These are phyloP conservation scores for Lampris megalopsis DNA, from an alignment of 2,113 vertebrate species.

Conservation along the genomic window DNA sequence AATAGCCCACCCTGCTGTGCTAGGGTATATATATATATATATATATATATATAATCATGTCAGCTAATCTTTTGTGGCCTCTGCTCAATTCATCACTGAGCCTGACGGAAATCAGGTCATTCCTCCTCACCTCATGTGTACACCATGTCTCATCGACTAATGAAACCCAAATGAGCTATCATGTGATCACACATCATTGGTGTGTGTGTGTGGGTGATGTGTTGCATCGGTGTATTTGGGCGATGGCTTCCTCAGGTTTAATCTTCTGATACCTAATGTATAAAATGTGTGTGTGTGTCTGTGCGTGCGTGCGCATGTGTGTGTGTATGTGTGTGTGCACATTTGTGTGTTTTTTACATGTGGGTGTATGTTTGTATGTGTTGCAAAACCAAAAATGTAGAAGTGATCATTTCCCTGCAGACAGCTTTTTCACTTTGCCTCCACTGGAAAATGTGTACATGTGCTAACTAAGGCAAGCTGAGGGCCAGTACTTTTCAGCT, in stretches of 20 bases:
- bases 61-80: slow-evolving; percentile 58
- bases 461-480: slow-evolving; percentile 17
- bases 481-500: slow-evolving; percentile 30
- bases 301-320: slow-evolving; percentile 38
- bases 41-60: slow-evolving; percentile 47
- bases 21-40: slow-evolving; percentile 48
- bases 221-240: slow-evolving; percentile 41
- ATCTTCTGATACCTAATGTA: background rate
- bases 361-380: background rate
- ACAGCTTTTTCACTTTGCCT: slow-evolving; percentile 37
- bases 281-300: slow-evolving; percentile 29
- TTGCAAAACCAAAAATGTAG: slow-evolving; percentile 11
- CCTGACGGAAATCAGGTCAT: slow-evolving; percentile 48
- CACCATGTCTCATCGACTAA: slow-evolving; percentile 42
- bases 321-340: slow-evolving; percentile 16
- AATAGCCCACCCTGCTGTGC: slow-evolving; percentile 69
- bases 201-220: slow-evolving; percentile 57
- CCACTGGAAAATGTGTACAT: slow-evolving; percentile 2
- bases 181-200: slow-evolving; percentile 48
- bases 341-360: background rate
- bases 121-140: slow-evolving; percentile 43
- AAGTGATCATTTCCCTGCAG: slow-evolving; percentile 28
- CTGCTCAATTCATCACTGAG: slow-evolving; percentile 51
- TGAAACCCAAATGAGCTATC: slow-evolving; percentile 35
- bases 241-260: slow-evolving; percentile 25